phyloP scores from a whole-genome alignment of 1,140 invertebrate genomes.

The Monochamus saltuarius region DNA sequence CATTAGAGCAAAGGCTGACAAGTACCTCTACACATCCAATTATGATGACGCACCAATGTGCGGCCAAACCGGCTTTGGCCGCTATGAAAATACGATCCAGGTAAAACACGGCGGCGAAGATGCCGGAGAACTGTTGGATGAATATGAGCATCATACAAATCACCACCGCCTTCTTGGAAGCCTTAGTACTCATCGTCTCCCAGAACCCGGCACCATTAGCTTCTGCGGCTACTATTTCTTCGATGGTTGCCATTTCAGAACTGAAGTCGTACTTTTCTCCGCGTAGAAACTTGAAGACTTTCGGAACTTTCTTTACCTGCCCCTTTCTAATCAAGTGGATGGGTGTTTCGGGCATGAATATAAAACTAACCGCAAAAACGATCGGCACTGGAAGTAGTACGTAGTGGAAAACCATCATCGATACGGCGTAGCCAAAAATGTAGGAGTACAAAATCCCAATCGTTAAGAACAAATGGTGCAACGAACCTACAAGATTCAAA shows the following conservation, averaged over 20 bases:
- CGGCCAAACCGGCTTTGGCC: conserved; percentile 50
- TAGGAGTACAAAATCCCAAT: conserved; percentile 65
- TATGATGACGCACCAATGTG: conserved; percentile 66
- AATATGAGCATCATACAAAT: conserved; percentile 66
- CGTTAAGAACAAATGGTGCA: conserved; percentile 67
- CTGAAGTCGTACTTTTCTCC: conserved; percentile 66
- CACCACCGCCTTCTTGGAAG: conserved; percentile 56
- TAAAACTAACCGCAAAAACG: conserved; percentile 59
- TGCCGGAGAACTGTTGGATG: conserved; percentile 66
- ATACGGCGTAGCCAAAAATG: conserved; percentile 52
- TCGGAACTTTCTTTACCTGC: conserved; percentile 63
- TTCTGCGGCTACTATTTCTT: conserved; percentile 48
- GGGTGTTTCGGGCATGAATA: conserved; percentile 73
- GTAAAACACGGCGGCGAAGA: conserved; percentile 65
- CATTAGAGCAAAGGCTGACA: conserved; percentile 62
- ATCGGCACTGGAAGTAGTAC: conserved; percentile 61
- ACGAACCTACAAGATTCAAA: conserved; percentile 55
- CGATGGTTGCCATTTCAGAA: conserved; percentile 57
- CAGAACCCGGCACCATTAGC: conserved; percentile 45
- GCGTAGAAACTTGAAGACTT: conserved; percentile 66
- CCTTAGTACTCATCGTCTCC: conserved; percentile 53
- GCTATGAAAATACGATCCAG: conserved; percentile 53
- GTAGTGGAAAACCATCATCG: conserved; percentile 56
- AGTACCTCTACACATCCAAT: conserved; percentile 72
- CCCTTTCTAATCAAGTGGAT: conserved; percentile 58